Base-by-base conservation (phyloP, 2,888 invertebrate genomes). In the Rhagophthalmus giganteus region DNA sequence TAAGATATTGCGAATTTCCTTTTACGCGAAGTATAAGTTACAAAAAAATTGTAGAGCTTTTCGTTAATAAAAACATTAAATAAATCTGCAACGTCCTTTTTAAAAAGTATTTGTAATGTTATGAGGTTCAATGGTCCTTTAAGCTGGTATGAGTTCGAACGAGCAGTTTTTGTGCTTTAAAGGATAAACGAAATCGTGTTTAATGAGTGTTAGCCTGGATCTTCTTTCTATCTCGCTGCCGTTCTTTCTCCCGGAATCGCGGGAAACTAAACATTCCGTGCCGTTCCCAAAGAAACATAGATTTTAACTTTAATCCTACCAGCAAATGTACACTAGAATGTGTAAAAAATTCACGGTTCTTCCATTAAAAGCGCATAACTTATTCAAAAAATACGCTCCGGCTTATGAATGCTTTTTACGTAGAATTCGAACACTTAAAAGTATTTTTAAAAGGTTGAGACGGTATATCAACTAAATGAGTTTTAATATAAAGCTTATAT, bases 221-320 rank as follows among this genome's bases (percentile, higher is more conserved):
- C 53, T 54, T 48, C 45, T 39, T 37, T 44, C 32, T 39, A 39
- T 54, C 34, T 38, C 33, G 28, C 9, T 14, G 37, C 25, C 34
- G 32, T 54, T 48, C 44, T 48, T 48, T 30, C 28, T 34, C 15
- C 24, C 15, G 27, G 41, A 56, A 34, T 41, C 40, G 52, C 44
- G 40, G 45, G 39, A 48, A 52, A 37, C 39, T 48, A 45, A 61
- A 54, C 55, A 49, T 49, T 64, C 46, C 70, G 70, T 69, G 70
- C 67, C 68, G 66, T 69, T 70, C 64, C 64, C 67, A 65, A 59
- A 67, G 67, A 66, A 65, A 68, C 68, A 66, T 59, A 67, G 70
- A 68, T 68, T 68, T 64, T 58, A 59, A 61, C 62, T 62, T 58
- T 64, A 66, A 68, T 66, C 66, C 65, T 54, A 57, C 55, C 35